phyloP scores from a whole-genome alignment of 1,140 invertebrate species.

The Zaprionus gabonicus region DNA sequence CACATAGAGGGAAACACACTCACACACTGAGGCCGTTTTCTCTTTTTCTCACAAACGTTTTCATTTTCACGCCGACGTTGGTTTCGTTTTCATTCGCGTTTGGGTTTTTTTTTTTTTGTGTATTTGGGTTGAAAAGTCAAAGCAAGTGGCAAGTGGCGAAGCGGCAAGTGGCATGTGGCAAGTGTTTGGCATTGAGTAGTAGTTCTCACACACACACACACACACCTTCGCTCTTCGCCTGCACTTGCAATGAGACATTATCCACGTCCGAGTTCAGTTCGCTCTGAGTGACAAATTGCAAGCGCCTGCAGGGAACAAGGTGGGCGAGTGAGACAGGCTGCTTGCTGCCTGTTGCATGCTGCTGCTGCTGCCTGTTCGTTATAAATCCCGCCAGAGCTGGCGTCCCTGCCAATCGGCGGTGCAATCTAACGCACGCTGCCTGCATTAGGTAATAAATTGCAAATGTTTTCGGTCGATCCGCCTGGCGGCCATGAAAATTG shows the following conservation, averaged over 20 bases:
- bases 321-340: neutral
- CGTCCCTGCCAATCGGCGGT: constrained; percentile 52
- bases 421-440: constrained; percentile 77
- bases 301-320: constrained; percentile 16
- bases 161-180: constrained; percentile 26
- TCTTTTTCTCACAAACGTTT: constrained; percentile 71
- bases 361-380: constrained; percentile 34
- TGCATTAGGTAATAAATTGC: constrained; percentile 79
- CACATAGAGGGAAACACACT: constrained; percentile 14
- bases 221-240: neutral
- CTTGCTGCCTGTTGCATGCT: neutral
- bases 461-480: constrained; percentile 61
- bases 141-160: constrained; percentile 60
- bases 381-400: constrained; percentile 37
- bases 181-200: constrained; percentile 62
- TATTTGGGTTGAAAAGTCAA: constrained; percentile 73
- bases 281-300: constrained; percentile 71
- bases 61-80: constrained; percentile 66
- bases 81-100: constrained; percentile 68
- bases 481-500: constrained; percentile 71
- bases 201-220: too few relatives aligned
- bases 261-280: neutral
- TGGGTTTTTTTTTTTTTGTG: constrained; percentile 36
- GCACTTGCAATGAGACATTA: constrained; percentile 16
- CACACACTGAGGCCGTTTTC: constrained; percentile 61